These are phyloP conservation scores for Apostichopus parvimensis DNA, from an alignment of 35 echinoderm and acorn worm genomes.

Conservation along the genomic window DNA sequence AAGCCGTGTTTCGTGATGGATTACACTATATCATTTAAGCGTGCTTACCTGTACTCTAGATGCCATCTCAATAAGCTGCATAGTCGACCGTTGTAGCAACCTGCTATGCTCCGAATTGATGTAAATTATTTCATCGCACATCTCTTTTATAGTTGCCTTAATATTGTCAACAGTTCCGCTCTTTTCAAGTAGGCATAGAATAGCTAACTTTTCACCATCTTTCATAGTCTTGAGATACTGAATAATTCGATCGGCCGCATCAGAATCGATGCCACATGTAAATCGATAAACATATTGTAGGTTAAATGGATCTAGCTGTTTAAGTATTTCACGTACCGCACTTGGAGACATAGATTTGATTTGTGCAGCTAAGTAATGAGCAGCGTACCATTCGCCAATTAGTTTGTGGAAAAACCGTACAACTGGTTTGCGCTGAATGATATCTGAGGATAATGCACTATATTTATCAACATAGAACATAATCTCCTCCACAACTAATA, in stretches of 20 bases:
- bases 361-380: not conserved
- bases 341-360: not conserved
- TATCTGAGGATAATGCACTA: not conserved
- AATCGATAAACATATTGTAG: constrained; percentile 39
- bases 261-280: constrained; percentile 1
- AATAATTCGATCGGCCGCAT: not conserved
- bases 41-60: not conserved
- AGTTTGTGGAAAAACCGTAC: constrained; percentile 37
- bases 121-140: not conserved
- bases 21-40: too few species aligned
- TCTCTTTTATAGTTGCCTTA: not conserved
- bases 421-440: not conserved
- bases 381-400: constrained; percentile 24
- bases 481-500: constrained; percentile 15
- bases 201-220: constrained; percentile 7
- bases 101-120: not conserved
- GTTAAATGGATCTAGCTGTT: constrained; percentile 15
- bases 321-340: not conserved
- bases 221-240: constrained; percentile 1
- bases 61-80: constrained; percentile 12
- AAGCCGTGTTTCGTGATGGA: too few species aligned
- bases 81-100: constrained; percentile 13
- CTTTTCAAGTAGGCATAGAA: constrained; percentile 4
- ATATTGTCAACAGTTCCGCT: not conserved
- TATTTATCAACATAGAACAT: not conserved